Percentiles rank a stretch among this genome's conserved stretches.
Conservation (phyloP, 2,888 invertebrate species). For the Calephelis perditalis region DNA sequence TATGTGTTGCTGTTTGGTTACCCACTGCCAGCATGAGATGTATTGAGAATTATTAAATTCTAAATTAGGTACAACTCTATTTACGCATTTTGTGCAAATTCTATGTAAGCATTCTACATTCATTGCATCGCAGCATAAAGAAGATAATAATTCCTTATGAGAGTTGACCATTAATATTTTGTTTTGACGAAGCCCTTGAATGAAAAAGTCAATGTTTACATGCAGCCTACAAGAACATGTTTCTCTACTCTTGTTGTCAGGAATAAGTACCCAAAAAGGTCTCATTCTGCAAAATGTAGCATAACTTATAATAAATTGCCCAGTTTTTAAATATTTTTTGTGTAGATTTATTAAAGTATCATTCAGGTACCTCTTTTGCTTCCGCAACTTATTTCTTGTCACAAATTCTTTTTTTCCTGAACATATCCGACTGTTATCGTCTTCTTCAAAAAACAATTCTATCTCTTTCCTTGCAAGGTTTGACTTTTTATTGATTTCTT, state of each 20-base stretch:
- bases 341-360: background rate
- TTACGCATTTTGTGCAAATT: background rate
- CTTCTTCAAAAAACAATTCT: no score
- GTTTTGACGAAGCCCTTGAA: background rate
- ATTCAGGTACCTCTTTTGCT: background rate
- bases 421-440: no score
- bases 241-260: background rate
- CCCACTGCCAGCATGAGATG: background rate
- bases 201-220: background rate
- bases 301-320: no score
- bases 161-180: background rate
- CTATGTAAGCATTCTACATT: background rate
- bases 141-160: background rate
- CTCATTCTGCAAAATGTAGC: background rate
- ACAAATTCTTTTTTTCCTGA: no score
- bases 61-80: background rate
- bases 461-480: no score
- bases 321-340: background rate
- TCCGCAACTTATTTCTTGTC: no score
- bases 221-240: background rate
- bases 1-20: background rate
- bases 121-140: background rate
- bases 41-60: background rate
- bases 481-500: no score
- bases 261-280: constrained; percentile 3